Evolutionary conservation across 1,140 invertebrate species (phyloP).

Genomic region (Melipona quadrifasciata): DNA sequence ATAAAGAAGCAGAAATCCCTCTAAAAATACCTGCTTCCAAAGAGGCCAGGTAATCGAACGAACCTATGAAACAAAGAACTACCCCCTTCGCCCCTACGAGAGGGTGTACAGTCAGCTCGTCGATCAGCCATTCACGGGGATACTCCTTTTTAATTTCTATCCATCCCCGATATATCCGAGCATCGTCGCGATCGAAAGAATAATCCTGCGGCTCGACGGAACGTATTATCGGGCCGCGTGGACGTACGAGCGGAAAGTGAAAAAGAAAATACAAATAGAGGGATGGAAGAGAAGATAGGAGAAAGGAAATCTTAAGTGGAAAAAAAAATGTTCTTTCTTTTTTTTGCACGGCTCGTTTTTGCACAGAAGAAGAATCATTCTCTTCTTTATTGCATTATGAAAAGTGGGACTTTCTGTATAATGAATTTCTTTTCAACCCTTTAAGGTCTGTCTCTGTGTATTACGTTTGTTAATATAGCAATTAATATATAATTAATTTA

Average conservation of each 20-base stretch:
- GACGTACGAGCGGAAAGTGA: neutral
- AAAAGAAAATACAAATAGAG: neutral
- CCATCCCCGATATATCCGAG: slow-evolving; percentile 16
- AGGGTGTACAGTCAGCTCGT: neutral
- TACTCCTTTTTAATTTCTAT: slow-evolving; percentile 28
- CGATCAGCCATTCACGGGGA: slow-evolving; percentile 16
- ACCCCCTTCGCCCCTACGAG: neutral
- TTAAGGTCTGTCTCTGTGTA: no score
- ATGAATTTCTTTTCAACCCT: no score
- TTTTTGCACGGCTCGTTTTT: no score
- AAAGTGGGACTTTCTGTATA: no score
- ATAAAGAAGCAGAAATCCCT: neutral
- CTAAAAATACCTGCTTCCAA: neutral
- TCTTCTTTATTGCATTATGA: no score
- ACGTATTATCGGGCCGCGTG: slow-evolving; percentile 13
- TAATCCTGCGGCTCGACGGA: slow-evolving; percentile 27
- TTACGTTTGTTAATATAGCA: no score
- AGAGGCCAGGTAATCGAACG: slow-evolving; percentile 7
- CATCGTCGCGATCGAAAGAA: slow-evolving; percentile 9
- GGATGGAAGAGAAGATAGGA: neutral
- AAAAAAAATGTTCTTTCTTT: no score
- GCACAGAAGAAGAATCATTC: no score
- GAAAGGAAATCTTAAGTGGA: no score
- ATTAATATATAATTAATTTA: no score
- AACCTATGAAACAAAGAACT: slow-evolving; percentile 12